Evolutionary conservation across 2,888 invertebrate genomes (phyloP).

Genomic region (Chloroclystis v-ata): DNA sequence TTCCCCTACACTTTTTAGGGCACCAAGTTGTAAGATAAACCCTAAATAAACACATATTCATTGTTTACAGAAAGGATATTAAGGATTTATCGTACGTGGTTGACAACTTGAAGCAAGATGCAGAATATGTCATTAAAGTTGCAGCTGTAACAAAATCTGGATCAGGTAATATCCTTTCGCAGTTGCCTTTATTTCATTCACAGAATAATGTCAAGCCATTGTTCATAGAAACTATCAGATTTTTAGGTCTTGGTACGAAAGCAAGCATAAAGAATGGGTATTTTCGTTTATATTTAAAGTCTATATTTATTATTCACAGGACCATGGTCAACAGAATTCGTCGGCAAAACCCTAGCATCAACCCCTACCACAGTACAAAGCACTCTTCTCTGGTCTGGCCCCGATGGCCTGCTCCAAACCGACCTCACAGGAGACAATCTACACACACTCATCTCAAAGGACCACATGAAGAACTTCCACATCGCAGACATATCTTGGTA

Average conservation of each 20-base stretch:
- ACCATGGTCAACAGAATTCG: constrained; percentile 88
- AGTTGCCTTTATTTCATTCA: too few species aligned
- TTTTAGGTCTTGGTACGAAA: too few species aligned
- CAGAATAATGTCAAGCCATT: too few species aligned
- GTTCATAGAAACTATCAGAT: too few species aligned
- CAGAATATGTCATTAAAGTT: constrained; percentile 87
- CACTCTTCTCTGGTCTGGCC: constrained; percentile 85
- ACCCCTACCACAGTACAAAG: constrained; percentile 78
- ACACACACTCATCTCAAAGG: constrained; percentile 81
- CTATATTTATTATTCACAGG: constrained; percentile 58
- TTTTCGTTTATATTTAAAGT: too few species aligned
- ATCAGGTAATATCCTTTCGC: constrained; percentile 51
- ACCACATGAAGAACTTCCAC: constrained; percentile 77
- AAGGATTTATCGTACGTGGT: constrained; percentile 81
- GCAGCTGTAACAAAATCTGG: constrained; percentile 87
- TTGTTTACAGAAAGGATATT: constrained; percentile 62
- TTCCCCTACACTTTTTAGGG: too few species aligned
- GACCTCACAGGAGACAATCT: constrained; percentile 88
- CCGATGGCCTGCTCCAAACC: constrained; percentile 87
- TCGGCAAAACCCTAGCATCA: constrained; percentile 81
- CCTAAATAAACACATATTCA: too few species aligned
- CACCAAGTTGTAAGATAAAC: too few species aligned
- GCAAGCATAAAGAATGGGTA: too few species aligned
- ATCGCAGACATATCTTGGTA: constrained; percentile 88
- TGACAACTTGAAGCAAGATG: constrained; percentile 83